Evolutionary conservation across 2,113 vertebrate genomes (phyloP), one percentile per base, ranked within the genome.

Genomic region (Melospiza georgiana): DNA sequence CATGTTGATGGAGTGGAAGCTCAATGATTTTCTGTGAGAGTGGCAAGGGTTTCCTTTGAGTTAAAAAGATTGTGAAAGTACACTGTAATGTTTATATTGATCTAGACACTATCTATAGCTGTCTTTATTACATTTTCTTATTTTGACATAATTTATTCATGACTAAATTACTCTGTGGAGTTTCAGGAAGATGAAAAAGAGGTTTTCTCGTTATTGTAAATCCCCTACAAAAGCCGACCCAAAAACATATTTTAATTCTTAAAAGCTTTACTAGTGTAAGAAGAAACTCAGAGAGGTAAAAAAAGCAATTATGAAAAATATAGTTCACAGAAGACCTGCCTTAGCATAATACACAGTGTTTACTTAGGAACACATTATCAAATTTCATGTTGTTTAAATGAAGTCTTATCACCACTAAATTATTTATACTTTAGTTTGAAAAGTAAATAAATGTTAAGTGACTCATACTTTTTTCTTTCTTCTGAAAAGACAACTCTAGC

Each of bases 141-240:
- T 97, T 88, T 90, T 90, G n/a, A 15, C 72, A 76, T 95, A 90
- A 95, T 96, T 96, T 97, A 98, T 96, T 97, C 93, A 84, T 65
- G 43, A 43, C 61, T 87, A 77, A 79, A 92, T 85, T 93, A 71
- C 48, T 84, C 62, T 5, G 17, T 75, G 68, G 52, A 84, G 52
- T 94, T 59, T 79, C 52, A 83, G 79, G 74, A 97, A 95, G 62
- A 90, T 43, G 67, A 94, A 77, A 96, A 87, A 81, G 25, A 11
- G 31, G 31, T 87, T 85, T 84, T 77, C 63, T 82, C 7, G 0
- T 93, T 51, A 67, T 81, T 83, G 33, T 79, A 68, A 83, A 44
- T 39, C 23, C 9, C 12, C 11, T 51, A n/a, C 25, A 84, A 89
- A 91, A 66, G 5, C 10, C 5, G 57, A 48, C 5, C 11, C 27